Evolutionary conservation across 2,888 invertebrate species (phyloP).

Genomic region (Lepidocyrtinus sp.): DNA sequence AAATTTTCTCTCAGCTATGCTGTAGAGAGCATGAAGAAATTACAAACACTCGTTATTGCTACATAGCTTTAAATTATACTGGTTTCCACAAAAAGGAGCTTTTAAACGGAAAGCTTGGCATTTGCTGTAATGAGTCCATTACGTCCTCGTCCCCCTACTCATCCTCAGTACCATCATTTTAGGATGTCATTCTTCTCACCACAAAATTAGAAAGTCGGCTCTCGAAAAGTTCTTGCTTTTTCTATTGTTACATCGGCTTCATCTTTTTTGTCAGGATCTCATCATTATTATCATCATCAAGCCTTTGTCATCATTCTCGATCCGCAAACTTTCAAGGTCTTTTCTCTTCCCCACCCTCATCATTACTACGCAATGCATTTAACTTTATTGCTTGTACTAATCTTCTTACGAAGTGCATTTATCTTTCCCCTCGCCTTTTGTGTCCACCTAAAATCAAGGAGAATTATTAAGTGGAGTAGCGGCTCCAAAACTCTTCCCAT

Average conservation of each 20-base stretch:
- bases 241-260: background rate
- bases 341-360: slow-evolving; percentile 40
- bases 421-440: slow-evolving; percentile 13
- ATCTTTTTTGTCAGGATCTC: slow-evolving; percentile 37
- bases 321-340: slow-evolving; percentile 32
- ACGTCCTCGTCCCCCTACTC: background rate
- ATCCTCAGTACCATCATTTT: background rate
- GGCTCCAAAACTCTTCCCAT: too few relatives aligned
- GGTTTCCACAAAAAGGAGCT: too few relatives aligned
- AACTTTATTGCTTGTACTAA: slow-evolving; percentile 30
- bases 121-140: background rate
- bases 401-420: slow-evolving; percentile 20
- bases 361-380: slow-evolving; percentile 26
- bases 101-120: background rate
- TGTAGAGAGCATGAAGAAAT: too few relatives aligned
- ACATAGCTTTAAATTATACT: too few relatives aligned
- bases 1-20: too few relatives aligned
- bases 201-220: slow-evolving; percentile 55
- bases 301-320: slow-evolving; percentile 43
- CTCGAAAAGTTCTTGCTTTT: slow-evolving; percentile 32
- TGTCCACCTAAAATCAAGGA: slow-evolving; percentile 4
- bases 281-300: slow-evolving; percentile 41
- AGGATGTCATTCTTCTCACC: slow-evolving; percentile 51
- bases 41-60: too few relatives aligned
- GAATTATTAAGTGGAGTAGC: too few relatives aligned